These are phyloP conservation scores for Scaptomyza hsui DNA, from an alignment of 1,140 invertebrate genomes.

Conservation along the genomic window DNA sequence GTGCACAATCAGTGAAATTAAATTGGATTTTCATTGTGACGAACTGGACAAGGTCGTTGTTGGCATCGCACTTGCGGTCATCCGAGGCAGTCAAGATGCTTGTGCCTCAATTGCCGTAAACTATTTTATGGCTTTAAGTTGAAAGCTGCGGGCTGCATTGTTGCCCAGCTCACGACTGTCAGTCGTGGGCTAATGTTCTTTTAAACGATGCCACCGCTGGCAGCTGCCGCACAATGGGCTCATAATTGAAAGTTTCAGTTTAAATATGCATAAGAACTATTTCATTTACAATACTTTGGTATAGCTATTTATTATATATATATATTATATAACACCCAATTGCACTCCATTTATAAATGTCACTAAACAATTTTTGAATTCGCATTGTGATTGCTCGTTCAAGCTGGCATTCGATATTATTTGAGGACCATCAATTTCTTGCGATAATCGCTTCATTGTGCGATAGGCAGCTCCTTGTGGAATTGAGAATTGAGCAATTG, in stretches of 20 bases:
- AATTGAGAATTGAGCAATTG: conserved; percentile 81
- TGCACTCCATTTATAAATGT: conserved; percentile 15
- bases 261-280: background rate
- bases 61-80: conserved; percentile 49
- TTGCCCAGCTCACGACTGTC: conserved; percentile 33
- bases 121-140: conserved; percentile 53
- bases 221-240: conserved; percentile 33
- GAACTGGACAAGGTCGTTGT: conserved; percentile 66
- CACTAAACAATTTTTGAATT: conserved; percentile 14
- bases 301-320: background rate
- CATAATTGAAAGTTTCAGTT: conserved; percentile 29
- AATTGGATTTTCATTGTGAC: conserved; percentile 81
- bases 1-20: conserved; percentile 80
- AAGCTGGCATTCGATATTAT: conserved; percentile 38
- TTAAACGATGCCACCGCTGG: conserved; percentile 57
- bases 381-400: background rate
- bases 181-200: conserved; percentile 70
- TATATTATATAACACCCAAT: no score
- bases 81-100: conserved; percentile 15
- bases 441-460: conserved; percentile 44
- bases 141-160: conserved; percentile 14
- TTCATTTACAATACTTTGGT: no score
- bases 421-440: conserved; percentile 48
- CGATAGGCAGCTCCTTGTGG: conserved; percentile 65
- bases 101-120: conserved; percentile 32